Evolutionary conservation across 1,140 invertebrate species (phyloP), one percentile per base, ranked within the genome.

Genomic region (Aleiodes sp.): DNA sequence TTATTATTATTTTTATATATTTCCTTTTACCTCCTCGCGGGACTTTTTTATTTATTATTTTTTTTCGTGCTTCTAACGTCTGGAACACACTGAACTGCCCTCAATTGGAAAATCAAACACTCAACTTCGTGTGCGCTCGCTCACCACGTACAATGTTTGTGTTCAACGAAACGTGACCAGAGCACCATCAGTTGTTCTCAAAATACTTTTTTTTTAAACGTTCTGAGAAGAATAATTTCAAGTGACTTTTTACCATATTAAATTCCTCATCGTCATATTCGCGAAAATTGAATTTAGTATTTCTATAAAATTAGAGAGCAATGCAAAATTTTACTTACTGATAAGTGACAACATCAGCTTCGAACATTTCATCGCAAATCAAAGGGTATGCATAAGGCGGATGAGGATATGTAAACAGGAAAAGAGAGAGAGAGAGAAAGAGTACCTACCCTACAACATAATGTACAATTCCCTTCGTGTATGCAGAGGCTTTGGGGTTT

Each of bases 71-170:
- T 62, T 37, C 41, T 57, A 39, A 69, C 67, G 31, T 63, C 57
- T 19, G 19, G 24, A 69, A 69, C 52, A 43, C 60, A 39, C 29
- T 62, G 10, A 68, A 68, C 39, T 68, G 66, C 21, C 39, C 52
- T 61, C 62, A 71, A 64, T 57, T 60, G 66, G 31, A 64, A 65
- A 65, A 68, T 46, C 37, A 71, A 66, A 71, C 37, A 64, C 65
- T 70, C 37, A 16, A 59, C 24, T n/a, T 26, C 28, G 28, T 21
- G 8, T 63, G 52, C 24, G 16, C 35, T 29, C 19, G 33, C 37
- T 56, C 57, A 59, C 66, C 57, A 59, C 66, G 57, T 39, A 60
- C 33, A 26, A 63, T 69, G 60, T 69, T 69, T 69, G 41, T 63
- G 52, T 61, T 64, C 41, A 43, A 63, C 8, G 29, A 69, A 69